Base-by-base conservation (phyloP, 1,140 invertebrate species). In the Chelonus insularis region DNA sequence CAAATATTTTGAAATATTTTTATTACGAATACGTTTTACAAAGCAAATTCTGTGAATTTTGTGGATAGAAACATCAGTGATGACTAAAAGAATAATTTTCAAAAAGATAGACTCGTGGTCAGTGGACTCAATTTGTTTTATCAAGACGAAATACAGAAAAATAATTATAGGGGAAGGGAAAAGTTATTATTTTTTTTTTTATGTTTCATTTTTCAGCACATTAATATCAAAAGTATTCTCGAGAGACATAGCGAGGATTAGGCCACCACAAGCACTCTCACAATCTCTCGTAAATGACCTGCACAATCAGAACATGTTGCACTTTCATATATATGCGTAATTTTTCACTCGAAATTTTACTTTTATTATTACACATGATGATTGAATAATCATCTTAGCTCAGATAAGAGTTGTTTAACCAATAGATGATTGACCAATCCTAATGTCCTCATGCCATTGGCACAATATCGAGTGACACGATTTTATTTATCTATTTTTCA, bases 171-270 rank as follows among this genome's bases (percentile, higher is more conserved):
- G 60, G 62, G 61, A 65, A 62, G 50, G 67, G 61, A 66, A 66
- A 57, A 60, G 68, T 62, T 60, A 34, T 21, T 32, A 48, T 43
- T 32, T 39, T n/a, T 52, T 34, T 51, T 66, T 68, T 57, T 54
- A 52, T 68, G 65, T 65, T 72, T 77, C n/a, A n/a, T n/a, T n/a
- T n/a, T n/a, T n/a, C n/a, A 73, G 74, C 73, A 79, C 77, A 77
- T 75, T 76, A 75, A 78, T 80, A 80, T 79, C 79, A 81, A 81
- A 80, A 79, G 77, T 80, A 79, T 66, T 80, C 69, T 76, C 66
- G 67, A 80, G 74, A 78, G 70, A 79, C 69, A 78, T 72, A 68
- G 72, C 70, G 64, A 78, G 75, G 73, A 76, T 80, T 81, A 80
- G 78, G 79, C 78, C 79, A 73, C 67, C 73, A 64, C 73, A 72